A percentile compares a stretch with the other conserved stretches of the same genome.
Evolutionary conservation across 2,888 invertebrate genomes (phyloP).

Genomic region (Serripes groenlandicus): DNA sequence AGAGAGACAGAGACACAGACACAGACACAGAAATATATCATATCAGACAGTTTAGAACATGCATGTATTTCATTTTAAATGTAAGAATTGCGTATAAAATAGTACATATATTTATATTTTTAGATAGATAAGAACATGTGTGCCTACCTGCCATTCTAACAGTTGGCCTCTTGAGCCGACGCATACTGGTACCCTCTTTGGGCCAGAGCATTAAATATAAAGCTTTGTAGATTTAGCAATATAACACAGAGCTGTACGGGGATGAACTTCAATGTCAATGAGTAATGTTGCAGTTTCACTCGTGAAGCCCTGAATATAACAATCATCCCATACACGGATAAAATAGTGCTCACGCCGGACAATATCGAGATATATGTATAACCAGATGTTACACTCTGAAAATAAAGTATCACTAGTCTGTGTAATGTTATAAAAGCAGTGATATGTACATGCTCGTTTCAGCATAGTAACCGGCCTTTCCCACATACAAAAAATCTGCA

Average conservation of each 20-base stretch:
- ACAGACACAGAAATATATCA: too few relatives aligned
- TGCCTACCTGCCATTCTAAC: slow-evolving; percentile 64
- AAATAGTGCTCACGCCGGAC: slow-evolving; percentile 51
- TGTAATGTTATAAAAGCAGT: not conserved
- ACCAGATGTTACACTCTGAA: slow-evolving; percentile 24
- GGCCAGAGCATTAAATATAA: slow-evolving; percentile 54
- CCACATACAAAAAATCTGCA: too few relatives aligned
- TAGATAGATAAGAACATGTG: too few relatives aligned
- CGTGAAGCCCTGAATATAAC: slow-evolving; percentile 61
- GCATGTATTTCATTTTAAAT: too few relatives aligned
- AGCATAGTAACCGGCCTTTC: not conserved
- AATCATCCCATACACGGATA: slow-evolving; percentile 64
- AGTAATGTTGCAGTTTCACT: slow-evolving; percentile 48
- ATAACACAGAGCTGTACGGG: slow-evolving; percentile 55
- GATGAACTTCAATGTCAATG: slow-evolving; percentile 58
- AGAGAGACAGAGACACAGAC: too few relatives aligned
- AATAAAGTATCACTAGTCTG: not conserved
- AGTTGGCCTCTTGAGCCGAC: slow-evolving; percentile 46
- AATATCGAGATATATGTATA: slow-evolving; percentile 54
- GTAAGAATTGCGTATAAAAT: too few relatives aligned
- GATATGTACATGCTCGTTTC: not conserved
- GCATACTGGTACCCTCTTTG: slow-evolving; percentile 59
- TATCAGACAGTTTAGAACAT: too few relatives aligned
- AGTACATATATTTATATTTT: too few relatives aligned
- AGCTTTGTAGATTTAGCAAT: slow-evolving; percentile 59